Conservation (phyloP, 2,888 invertebrate species). For the Onthophagus sagittarius region DNA sequence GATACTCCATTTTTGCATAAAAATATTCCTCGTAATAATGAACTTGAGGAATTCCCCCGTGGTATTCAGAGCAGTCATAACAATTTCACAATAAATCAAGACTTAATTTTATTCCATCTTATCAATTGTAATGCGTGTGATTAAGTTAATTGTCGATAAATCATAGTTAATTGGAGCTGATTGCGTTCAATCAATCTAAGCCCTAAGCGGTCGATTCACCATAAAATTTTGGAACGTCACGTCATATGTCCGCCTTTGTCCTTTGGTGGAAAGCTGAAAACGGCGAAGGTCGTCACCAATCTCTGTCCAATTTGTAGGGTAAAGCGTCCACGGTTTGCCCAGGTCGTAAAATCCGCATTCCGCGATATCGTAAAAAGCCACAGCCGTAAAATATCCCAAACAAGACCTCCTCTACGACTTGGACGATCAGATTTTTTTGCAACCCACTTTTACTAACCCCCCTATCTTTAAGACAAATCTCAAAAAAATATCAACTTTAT, state of each 20-base stretch:
- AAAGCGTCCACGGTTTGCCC: background rate
- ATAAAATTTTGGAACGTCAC: background rate
- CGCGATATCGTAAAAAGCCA: background rate
- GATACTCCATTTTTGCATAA: background rate
- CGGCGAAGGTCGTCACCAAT: background rate
- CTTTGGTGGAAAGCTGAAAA: background rate
- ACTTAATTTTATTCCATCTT: too few relatives aligned
- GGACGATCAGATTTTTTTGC: background rate
- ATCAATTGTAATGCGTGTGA: too few relatives aligned
- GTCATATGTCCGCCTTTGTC: background rate
- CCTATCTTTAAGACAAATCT: background rate
- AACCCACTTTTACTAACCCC: background rate
- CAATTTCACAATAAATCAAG: background rate
- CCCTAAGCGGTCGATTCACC: background rate
- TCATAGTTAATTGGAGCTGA: background rate
- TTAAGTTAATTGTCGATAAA: background rate
- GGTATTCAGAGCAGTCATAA: too few relatives aligned
- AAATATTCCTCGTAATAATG: background rate
- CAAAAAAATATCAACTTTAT: too few relatives aligned
- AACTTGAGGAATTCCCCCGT: background rate
- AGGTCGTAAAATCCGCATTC: background rate
- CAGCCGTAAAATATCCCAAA: background rate
- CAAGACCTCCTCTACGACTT: background rate
- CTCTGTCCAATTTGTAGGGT: background rate
- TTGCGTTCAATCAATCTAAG: background rate